These are phyloP conservation scores for Microtus oregoni DNA, from an alignment of 2,113 vertebrate genomes.

Conservation along the genomic window DNA sequence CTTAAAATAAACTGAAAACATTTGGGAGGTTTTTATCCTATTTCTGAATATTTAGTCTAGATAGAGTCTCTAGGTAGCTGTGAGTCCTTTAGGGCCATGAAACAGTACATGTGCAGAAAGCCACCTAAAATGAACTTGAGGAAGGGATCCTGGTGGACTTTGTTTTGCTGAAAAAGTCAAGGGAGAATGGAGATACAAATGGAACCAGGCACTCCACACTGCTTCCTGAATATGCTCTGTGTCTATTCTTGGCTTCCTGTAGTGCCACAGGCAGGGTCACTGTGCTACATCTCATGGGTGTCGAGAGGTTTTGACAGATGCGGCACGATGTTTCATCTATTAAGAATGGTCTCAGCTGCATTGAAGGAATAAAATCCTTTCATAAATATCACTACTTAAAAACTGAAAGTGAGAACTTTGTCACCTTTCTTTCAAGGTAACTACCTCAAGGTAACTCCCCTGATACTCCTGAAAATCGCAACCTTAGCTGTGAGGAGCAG, in stretches of 20 bases:
- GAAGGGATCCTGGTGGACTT: neutral
- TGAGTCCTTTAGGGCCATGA: neutral
- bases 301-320: neutral
- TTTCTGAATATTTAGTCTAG: neutral
- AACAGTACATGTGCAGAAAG: neutral
- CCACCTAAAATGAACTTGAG: neutral
- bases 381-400: conserved; percentile 43
- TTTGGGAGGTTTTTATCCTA: neutral
- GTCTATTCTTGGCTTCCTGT: neutral
- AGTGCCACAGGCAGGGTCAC: neutral
- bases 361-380: neutral
- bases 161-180: neutral
- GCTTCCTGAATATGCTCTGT: neutral
- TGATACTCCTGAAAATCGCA: neutral
- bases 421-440: conserved; percentile 63
- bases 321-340: neutral
- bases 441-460: neutral
- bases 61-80: neutral
- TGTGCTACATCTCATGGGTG: neutral
- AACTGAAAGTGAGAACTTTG: conserved; percentile 31
- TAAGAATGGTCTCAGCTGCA: neutral
- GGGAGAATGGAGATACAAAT: neutral
- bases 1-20: neutral
- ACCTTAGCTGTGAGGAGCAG: neutral
- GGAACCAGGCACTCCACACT: neutral